Evolutionary conservation across 2,113 vertebrate genomes (phyloP).

Genomic region (Pipa parva): DNA sequence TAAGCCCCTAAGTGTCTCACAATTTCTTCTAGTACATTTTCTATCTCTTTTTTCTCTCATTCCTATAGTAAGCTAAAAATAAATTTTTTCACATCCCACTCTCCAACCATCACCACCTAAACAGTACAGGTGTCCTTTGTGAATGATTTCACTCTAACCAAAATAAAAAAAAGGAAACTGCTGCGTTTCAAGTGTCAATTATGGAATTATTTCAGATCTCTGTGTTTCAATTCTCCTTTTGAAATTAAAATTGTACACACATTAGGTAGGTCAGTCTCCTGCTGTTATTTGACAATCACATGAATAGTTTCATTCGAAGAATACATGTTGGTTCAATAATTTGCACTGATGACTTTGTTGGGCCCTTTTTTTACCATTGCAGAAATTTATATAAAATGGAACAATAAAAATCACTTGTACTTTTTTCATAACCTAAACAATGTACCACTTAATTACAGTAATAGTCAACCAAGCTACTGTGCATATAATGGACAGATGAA

Average conservation of each 20-base stretch:
- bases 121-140: not conserved
- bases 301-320: not conserved
- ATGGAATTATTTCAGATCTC: conserved; percentile 4
- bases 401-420: too few relatives aligned
- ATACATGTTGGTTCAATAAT: not conserved
- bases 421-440: too few relatives aligned
- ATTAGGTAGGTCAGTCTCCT: not conserved
- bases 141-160: not conserved
- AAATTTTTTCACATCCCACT: not conserved
- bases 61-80: not conserved
- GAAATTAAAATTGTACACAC: not conserved
- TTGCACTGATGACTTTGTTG: not conserved
- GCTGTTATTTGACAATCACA: not conserved
- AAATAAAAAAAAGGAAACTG: not conserved
- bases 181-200: not conserved
- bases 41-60: not conserved
- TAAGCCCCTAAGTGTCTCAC: not conserved
- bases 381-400: too few relatives aligned
- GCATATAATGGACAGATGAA: too few relatives aligned
- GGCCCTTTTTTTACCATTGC: too few relatives aligned
- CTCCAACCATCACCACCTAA: not conserved
- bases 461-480: not conserved
- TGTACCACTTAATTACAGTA: too few relatives aligned
- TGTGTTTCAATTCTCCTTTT: not conserved
- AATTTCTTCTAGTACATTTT: not conserved